Percentiles rank a stretch among this genome's conserved stretches.
Conservation (phyloP, 2,113 vertebrate species). For the Alligator mississippiensis region DNA sequence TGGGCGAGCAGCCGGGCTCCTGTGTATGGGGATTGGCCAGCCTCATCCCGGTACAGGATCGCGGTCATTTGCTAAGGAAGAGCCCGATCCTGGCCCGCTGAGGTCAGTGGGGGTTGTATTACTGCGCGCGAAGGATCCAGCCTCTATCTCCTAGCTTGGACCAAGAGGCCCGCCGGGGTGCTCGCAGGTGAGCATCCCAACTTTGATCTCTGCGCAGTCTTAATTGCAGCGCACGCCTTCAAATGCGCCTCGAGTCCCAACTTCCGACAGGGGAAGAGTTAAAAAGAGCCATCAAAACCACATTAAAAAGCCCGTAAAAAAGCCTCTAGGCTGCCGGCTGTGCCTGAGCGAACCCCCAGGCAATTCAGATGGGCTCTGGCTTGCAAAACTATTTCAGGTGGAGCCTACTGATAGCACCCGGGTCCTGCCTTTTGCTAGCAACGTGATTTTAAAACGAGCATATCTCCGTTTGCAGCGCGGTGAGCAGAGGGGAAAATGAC, state of each 20-base stretch:
- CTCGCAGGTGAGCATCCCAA: no score
- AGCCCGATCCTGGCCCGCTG: no score
- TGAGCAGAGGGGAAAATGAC: background rate
- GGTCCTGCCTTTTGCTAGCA: background rate
- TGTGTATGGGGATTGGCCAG: no score
- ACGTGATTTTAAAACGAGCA: background rate
- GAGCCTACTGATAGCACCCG: background rate
- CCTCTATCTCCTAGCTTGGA: no score
- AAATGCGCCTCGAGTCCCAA: background rate
- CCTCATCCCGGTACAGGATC: no score
- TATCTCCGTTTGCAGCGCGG: background rate
- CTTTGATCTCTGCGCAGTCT: no score
- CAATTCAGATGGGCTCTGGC: background rate
- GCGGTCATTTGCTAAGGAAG: no score
- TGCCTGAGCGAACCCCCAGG: background rate
- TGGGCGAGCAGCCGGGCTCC: background rate
- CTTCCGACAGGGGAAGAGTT: background rate
- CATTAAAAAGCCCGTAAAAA: no score
- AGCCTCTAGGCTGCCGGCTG: background rate
- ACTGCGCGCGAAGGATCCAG: no score
- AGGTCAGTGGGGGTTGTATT: no score
- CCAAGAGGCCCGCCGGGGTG: no score
- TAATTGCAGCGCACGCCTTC: no score
- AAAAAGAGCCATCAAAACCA: background rate
- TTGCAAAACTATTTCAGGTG: constrained; percentile 12